Base-by-base conservation (phyloP, 2,797 vertebrate genomes). In the Megaceryle alcyon region DNA sequence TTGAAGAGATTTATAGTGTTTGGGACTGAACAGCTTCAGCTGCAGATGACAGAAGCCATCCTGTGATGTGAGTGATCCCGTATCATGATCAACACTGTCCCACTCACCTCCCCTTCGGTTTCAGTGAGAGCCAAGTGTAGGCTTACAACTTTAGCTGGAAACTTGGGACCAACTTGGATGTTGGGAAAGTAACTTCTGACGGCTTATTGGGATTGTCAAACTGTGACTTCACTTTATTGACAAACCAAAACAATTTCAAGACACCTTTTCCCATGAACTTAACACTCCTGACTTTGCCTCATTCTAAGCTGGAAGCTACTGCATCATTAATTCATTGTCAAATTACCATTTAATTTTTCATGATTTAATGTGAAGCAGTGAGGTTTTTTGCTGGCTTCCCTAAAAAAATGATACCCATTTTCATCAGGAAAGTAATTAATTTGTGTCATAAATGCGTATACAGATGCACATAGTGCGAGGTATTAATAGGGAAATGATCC, bases 21-120 rank as follows among this genome's bases (percentile, higher is more conserved):
- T 91, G n/a, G 26, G 26, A 29, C n/a, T 31, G 85, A 79, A 63
- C 1, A 0, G 5, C 83, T 94, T 65, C 39, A 54, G 11, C 14
- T 78, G 54, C 26, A 85, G 49, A 14, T 68, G 22, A 71, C 31
- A 69, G n/a, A 82, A 75, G 44, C 48, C 14, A 75, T 72, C 56
- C 14, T 53, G 46, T 0, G 0, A 35, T 43, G 33, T 1, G 1
- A 54, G 5, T 54, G 71, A 51, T 51, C 31, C 53, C 6, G 2
- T 39, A n/a, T 41, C 28, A 54, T 1, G 5, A 43, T 28, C 18
- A 68, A 19, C 11, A 31, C 22, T 35, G 49, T 72, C 35, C 46
- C 3, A 2, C 25, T 87, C 0, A 0, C 19, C 39, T 64, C 41
- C 37, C 14, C n/a, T 60, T 72, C 1, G 0, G 7, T 49, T 9